Evolutionary conservation across 2,797 vertebrate genomes (phyloP).

Genomic region (Knipowitschia caucasica): DNA sequence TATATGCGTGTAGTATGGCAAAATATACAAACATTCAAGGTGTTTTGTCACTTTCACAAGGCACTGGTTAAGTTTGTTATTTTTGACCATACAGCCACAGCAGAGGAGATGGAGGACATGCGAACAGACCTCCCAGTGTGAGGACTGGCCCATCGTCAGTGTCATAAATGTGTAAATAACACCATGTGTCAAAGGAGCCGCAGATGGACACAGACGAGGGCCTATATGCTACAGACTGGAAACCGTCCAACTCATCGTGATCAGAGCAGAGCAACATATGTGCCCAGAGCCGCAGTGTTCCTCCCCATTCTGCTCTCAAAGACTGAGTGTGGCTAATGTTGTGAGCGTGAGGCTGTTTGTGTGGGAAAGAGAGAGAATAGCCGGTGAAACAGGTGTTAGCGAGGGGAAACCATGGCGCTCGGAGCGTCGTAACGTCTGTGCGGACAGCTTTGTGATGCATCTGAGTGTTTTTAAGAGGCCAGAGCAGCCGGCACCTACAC

Average conservation of each 20-base stretch:
- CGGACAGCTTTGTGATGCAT: constrained; percentile 44
- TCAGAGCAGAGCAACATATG: constrained; percentile 64
- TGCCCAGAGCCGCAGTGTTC: constrained; percentile 38
- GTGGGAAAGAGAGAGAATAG: constrained; percentile 22
- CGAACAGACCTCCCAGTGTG: constrained; percentile 33
- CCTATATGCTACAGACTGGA: constrained; percentile 69
- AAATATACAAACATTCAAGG: no score
- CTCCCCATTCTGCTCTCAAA: constrained; percentile 44
- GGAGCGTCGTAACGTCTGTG: constrained; percentile 35
- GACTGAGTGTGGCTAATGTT: constrained; percentile 44
- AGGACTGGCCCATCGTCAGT: constrained; percentile 53
- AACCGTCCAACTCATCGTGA: constrained; percentile 59
- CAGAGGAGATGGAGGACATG: constrained; percentile 25
- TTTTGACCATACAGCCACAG: background rate
- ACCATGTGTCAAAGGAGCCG: constrained; percentile 61
- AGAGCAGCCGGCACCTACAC: constrained; percentile 22
- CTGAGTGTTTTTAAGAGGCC: constrained; percentile 43
- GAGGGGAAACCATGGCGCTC: constrained; percentile 26
- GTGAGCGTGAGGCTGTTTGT: constrained; percentile 28
- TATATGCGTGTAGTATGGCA: no score
- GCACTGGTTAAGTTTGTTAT: background rate
- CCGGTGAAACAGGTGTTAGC: constrained; percentile 45
- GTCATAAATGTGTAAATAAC: constrained; percentile 78
- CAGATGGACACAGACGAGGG: constrained; percentile 70
- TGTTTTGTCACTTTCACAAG: no score